Evolutionary conservation across 2,888 invertebrate genomes (phyloP).

Genomic region (Pheosia gnoma): DNA sequence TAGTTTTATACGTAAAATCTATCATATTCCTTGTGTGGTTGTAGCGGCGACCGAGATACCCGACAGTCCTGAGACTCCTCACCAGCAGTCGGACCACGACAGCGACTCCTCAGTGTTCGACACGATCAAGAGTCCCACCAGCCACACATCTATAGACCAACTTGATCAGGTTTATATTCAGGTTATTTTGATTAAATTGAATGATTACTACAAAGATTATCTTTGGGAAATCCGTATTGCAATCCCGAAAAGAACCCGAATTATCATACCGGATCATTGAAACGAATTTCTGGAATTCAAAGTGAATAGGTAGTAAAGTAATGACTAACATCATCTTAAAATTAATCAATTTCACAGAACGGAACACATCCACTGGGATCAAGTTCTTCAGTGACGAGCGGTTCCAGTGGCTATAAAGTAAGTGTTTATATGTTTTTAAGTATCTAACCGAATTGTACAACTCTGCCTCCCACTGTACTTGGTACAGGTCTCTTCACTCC

Average conservation of each 20-base stretch:
- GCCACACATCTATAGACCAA: slow-evolving; percentile 77
- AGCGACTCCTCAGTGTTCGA: slow-evolving; percentile 78
- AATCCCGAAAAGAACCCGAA: too few species aligned
- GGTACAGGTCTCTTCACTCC: not conserved
- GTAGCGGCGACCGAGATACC: slow-evolving; percentile 68
- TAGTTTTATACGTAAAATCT: too few species aligned
- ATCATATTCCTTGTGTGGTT: slow-evolving; percentile 5
- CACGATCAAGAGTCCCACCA: slow-evolving; percentile 71
- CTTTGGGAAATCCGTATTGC: too few species aligned
- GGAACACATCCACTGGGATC: slow-evolving; percentile 77
- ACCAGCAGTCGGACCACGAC: slow-evolving; percentile 72
- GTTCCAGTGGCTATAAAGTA: slow-evolving; percentile 81
- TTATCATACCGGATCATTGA: too few species aligned
- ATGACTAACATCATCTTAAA: too few species aligned
- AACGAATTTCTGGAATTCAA: too few species aligned
- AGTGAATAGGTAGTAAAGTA: too few species aligned
- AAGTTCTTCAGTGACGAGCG: slow-evolving; percentile 78
- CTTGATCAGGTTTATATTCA: slow-evolving; percentile 69
- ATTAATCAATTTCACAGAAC: slow-evolving; percentile 58
- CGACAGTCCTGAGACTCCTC: slow-evolving; percentile 75
- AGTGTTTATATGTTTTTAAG: slow-evolving; percentile 38
- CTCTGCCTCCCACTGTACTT: not conserved
- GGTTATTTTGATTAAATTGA: too few species aligned
- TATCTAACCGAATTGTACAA: not conserved
- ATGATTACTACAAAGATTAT: not conserved